phyloP scores from a whole-genome alignment of 2,113 vertebrate genomes.

The Neotragus pygmaeus region DNA sequence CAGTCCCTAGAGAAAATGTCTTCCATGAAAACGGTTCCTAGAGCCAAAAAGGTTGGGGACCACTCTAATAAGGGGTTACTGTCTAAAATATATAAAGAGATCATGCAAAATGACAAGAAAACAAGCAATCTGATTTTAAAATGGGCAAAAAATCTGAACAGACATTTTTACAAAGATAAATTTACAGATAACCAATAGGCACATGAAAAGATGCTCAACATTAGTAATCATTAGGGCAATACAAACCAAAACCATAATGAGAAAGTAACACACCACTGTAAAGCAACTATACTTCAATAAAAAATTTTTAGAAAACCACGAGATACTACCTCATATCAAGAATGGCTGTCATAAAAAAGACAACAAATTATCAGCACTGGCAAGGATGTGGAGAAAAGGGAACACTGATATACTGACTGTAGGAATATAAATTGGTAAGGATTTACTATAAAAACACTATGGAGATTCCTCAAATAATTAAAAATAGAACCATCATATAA shows the following conservation, averaged over 20 bases:
- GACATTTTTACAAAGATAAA: not conserved
- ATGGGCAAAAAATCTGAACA: not conserved
- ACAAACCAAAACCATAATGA: not conserved
- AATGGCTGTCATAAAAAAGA: not conserved
- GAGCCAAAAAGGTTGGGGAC: not conserved
- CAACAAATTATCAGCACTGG: not conserved
- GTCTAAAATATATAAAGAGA: not conserved
- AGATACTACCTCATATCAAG: not conserved
- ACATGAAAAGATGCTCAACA: not conserved
- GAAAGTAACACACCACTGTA: not conserved
- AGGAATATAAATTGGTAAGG: not conserved
- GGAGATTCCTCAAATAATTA: not conserved
- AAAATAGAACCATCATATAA: not conserved
- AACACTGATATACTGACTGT: not conserved
- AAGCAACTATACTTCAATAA: not conserved
- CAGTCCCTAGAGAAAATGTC: not conserved
- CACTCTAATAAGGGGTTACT: not conserved
- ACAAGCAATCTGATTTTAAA: not conserved
- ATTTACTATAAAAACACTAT: not conserved
- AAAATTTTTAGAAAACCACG: not conserved
- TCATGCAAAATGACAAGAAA: not conserved
- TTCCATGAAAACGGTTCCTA: not conserved
- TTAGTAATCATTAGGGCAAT: not conserved
- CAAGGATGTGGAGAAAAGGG: not conserved
- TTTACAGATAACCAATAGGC: not conserved